Percentiles rank a stretch among this genome's conserved stretches.
These are phyloP conservation scores for Chiloscyllium plagiosum DNA, from an alignment of 2,113 vertebrate species.

Conservation along the genomic window DNA sequence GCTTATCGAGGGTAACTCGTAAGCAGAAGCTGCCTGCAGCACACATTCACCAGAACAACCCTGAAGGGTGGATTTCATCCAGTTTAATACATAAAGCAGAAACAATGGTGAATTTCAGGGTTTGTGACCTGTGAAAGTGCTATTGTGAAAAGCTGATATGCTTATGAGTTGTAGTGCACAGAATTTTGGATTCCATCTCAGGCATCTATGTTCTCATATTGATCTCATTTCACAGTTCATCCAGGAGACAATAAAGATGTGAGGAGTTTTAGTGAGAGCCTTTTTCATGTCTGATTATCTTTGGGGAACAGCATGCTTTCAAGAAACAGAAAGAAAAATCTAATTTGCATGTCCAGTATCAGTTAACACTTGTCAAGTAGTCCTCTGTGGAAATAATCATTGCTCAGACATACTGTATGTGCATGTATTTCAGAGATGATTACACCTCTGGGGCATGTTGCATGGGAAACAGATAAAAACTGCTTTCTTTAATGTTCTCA, in stretches of 20 bases:
- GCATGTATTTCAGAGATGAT: constrained; percentile 14
- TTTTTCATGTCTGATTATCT: neutral
- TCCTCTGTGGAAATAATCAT: constrained; percentile 20
- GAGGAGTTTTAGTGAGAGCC: neutral
- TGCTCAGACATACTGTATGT: neutral
- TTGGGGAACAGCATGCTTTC: neutral
- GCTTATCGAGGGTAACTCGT: too few relatives aligned
- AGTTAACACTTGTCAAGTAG: neutral
- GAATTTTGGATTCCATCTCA: neutral
- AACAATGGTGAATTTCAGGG: neutral
- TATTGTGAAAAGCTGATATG: neutral
- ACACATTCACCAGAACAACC: neutral
- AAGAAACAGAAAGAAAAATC: neutral
- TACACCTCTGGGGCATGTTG: neutral
- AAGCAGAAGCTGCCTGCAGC: neutral
- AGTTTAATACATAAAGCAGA: neutral
- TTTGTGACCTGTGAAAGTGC: neutral
- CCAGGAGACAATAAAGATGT: neutral
- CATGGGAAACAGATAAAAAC: neutral
- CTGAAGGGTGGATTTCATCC: neutral
- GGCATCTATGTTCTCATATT: neutral
- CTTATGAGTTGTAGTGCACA: neutral
- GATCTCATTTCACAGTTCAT: neutral
- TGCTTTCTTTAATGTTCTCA: neutral
- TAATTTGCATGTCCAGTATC: neutral